Evolutionary conservation across 2,113 vertebrate genomes (phyloP).

Genomic region (Thermophis baileyi): DNA sequence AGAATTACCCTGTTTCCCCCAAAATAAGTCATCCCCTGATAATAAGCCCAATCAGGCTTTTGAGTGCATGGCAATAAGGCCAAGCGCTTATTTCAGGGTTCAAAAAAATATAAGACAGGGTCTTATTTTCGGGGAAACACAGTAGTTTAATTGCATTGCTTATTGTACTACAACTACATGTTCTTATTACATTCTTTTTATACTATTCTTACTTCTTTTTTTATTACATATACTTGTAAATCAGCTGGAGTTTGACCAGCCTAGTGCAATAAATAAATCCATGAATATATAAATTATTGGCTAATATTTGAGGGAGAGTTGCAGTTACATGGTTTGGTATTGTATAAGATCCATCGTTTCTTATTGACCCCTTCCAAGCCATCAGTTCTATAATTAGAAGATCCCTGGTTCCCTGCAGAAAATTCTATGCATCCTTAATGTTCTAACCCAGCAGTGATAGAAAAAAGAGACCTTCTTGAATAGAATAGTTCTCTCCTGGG

Average conservation of each 20-base stretch:
- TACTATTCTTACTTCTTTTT: neutral
- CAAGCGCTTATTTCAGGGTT: no score
- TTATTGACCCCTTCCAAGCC: neutral
- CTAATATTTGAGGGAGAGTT: neutral
- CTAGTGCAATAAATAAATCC: neutral
- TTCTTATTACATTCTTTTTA: neutral
- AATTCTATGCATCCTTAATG: neutral
- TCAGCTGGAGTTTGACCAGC: neutral
- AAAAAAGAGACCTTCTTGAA: neutral
- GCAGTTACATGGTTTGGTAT: neutral
- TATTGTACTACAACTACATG: neutral
- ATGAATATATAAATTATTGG: neutral
- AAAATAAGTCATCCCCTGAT: no score
- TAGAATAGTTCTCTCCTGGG: neutral
- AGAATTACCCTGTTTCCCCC: no score
- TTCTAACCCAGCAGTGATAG: neutral
- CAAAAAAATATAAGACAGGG: no score
- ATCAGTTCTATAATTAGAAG: neutral
- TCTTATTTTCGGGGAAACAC: no score
- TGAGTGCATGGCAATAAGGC: no score
- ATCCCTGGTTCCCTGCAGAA: neutral
- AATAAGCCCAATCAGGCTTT: no score
- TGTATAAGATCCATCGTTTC: neutral
- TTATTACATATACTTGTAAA: neutral
- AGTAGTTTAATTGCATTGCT: neutral